phyloP scores from a whole-genome alignment of 2,888 invertebrate genomes.

The Epinotia brunnichana region DNA sequence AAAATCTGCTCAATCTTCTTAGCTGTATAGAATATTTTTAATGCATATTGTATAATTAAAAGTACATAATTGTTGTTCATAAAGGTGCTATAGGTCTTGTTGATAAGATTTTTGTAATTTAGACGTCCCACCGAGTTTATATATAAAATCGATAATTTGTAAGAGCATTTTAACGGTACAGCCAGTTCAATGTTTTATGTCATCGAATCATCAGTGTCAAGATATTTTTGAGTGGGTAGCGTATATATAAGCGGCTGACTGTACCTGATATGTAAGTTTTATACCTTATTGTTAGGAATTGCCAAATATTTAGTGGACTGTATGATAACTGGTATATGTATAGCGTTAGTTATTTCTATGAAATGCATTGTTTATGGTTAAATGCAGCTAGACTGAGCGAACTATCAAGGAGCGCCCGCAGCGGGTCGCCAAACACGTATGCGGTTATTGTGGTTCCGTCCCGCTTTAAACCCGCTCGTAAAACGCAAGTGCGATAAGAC shows the following conservation, averaged over 20 bases:
- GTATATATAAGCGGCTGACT: neutral
- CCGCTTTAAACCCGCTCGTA: too few relatives aligned
- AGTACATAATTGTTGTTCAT: conserved; percentile 51
- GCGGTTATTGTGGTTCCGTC: too few relatives aligned
- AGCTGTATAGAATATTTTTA: conserved; percentile 49
- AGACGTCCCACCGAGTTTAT: conserved; percentile 46
- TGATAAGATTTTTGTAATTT: conserved; percentile 35
- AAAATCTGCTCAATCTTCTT: conserved; percentile 66
- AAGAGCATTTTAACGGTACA: conserved; percentile 20
- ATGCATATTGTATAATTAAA: conserved; percentile 40
- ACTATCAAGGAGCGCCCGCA: neutral
- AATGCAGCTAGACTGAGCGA: conserved; percentile 18
- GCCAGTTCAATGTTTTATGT: too few relatives aligned
- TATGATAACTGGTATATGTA: conserved; percentile 8
- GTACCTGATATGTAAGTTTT: conserved; percentile 24
- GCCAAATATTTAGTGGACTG: conserved; percentile 43
- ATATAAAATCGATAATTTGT: conserved; percentile 24
- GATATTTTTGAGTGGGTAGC: neutral
- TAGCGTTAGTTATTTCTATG: conserved; percentile 9
- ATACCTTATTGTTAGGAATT: conserved; percentile 34
- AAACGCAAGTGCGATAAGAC: too few relatives aligned
- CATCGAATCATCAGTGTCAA: neutral
- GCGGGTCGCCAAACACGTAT: too few relatives aligned
- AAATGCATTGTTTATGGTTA: conserved; percentile 9
- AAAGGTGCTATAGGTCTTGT: conserved; percentile 54